Evolutionary conservation across 2,888 invertebrate genomes (phyloP).

Genomic region (Athrips mouffetella): DNA sequence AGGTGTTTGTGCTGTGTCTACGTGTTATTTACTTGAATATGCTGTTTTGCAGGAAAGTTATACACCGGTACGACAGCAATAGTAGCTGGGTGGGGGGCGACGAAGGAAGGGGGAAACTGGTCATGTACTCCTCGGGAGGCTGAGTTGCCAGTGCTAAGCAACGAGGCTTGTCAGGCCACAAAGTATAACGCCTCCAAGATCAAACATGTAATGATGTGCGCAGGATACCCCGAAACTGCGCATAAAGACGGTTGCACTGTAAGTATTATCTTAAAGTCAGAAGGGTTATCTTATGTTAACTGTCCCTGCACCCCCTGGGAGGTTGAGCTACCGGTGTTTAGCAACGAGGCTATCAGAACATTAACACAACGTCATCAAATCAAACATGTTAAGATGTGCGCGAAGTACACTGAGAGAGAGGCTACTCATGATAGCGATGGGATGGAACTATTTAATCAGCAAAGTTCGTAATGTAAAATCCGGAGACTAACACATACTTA

Average conservation of each 20-base stretch:
- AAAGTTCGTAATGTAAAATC: too few species aligned
- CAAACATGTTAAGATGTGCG: slow-evolving; percentile 92
- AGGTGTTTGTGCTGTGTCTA: too few species aligned
- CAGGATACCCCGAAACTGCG: slow-evolving; percentile 85
- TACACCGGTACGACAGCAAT: slow-evolving; percentile 84
- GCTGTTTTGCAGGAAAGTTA: slow-evolving; percentile 67
- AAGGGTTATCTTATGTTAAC: slow-evolving; percentile 67
- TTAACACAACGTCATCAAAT: slow-evolving; percentile 91
- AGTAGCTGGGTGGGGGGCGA: slow-evolving; percentile 92
- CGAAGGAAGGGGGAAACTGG: slow-evolving; percentile 89
- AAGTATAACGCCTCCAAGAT: slow-evolving; percentile 91
- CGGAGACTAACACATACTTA: too few species aligned
- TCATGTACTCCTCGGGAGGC: slow-evolving; percentile 90
- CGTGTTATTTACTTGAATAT: neutral
- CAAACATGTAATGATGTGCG: slow-evolving; percentile 92
- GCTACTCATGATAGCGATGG: too few species aligned
- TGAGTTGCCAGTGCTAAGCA: slow-evolving; percentile 82
- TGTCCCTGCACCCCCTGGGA: slow-evolving; percentile 90
- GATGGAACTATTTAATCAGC: too few species aligned
- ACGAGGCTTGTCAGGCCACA: slow-evolving; percentile 84
- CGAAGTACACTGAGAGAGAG: slow-evolving; percentile 85
- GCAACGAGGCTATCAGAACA: slow-evolving; percentile 84
- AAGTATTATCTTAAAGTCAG: slow-evolving; percentile 34
- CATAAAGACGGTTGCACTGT: slow-evolving; percentile 91
- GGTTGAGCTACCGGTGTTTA: slow-evolving; percentile 84